These are phyloP conservation scores for Conus ventricosus DNA, from an alignment of 1,140 invertebrate genomes.

Conservation along the genomic window DNA sequence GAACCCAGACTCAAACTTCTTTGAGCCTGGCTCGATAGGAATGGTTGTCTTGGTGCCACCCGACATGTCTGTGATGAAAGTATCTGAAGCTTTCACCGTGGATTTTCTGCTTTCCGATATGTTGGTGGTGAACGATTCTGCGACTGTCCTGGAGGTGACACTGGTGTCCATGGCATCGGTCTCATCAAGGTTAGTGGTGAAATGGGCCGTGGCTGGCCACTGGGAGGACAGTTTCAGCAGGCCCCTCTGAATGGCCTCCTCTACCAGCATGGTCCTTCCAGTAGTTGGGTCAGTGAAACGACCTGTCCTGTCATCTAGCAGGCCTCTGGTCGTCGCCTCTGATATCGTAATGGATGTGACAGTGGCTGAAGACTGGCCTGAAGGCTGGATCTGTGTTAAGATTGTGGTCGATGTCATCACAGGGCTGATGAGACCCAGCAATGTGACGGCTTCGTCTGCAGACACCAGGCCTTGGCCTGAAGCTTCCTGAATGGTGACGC, in stretches of 20 bases:
- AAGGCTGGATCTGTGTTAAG: constrained; percentile 59
- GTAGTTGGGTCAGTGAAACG: constrained; percentile 88
- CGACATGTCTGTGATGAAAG: constrained; percentile 48
- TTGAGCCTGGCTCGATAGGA: constrained; percentile 43
- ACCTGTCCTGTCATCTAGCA: constrained; percentile 87
- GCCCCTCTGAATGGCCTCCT: constrained; percentile 86
- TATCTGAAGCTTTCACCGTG: constrained; percentile 33
- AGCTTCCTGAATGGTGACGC: constrained; percentile 67
- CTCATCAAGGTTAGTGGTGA: constrained; percentile 73
- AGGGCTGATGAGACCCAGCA: constrained; percentile 67
- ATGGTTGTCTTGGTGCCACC: constrained; percentile 44
- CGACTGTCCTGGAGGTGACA: neutral
- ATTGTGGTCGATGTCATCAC: constrained; percentile 67
- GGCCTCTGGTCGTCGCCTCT: constrained; percentile 85
- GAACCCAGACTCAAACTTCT: constrained; percentile 59
- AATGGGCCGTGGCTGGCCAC: constrained; percentile 87
- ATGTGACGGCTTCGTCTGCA: constrained; percentile 61
- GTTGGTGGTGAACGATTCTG: constrained; percentile 49
- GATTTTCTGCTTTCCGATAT: constrained; percentile 8
- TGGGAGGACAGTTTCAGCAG: constrained; percentile 86
- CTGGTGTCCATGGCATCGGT: constrained; percentile 27
- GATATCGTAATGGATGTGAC: constrained; percentile 81
- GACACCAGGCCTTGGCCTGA: constrained; percentile 64
- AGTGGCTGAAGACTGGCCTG: constrained; percentile 45
- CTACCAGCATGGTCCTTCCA: constrained; percentile 83